Evolutionary conservation across 2,888 invertebrate genomes (phyloP), one percentile per base, ranked within the genome.

Genomic region (Drosophila neonasuta): DNA sequence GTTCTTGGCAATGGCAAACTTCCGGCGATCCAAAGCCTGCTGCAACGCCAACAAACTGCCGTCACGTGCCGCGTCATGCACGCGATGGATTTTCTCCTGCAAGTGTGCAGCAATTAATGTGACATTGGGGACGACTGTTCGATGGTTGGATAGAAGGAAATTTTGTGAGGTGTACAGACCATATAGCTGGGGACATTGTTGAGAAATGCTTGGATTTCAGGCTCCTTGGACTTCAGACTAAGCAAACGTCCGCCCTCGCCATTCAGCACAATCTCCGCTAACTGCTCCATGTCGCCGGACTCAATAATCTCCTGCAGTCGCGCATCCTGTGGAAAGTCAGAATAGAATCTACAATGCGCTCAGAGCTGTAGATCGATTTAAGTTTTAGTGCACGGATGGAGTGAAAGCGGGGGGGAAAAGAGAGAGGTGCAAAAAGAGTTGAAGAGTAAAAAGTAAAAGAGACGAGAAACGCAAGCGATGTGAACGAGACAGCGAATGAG

Each of bases 1-100:
- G 90, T 98, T 97, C 79, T 95, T 94, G 17, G 97, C 97, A 68
- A 97, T 94, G 1, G 97, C 97, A 89, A 98, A 96, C 93, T 97
- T 97, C 88, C 97, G 94, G 76, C 97, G 92, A 91, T 98, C 96
- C 84, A 97, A 90, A 1, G 97, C 95, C 77, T 96, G 94, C 91
- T 97, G 97, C 58, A 98, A 92, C 80, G 97, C 96, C 79, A 95
- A 92, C 73, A 98, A 92, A 87, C 95, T 96, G 4, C 98, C 98
- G 79, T 95, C 95, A 80, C 94, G 93, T 17, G 97, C 95, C 34
- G 97, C 96, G 79, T 94, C 91, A 89, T 98, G 98, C 30, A 98
- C 97, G 67, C 95, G 94, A 73, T 95, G 95, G 77, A 98, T 97
- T 93, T 98, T 97, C 79, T 94, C 94, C 97, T 97, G 66, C 45